These are phyloP conservation scores for Phocides pigmalion DNA, from an alignment of 1,140 invertebrate species.

Conservation along the genomic window DNA sequence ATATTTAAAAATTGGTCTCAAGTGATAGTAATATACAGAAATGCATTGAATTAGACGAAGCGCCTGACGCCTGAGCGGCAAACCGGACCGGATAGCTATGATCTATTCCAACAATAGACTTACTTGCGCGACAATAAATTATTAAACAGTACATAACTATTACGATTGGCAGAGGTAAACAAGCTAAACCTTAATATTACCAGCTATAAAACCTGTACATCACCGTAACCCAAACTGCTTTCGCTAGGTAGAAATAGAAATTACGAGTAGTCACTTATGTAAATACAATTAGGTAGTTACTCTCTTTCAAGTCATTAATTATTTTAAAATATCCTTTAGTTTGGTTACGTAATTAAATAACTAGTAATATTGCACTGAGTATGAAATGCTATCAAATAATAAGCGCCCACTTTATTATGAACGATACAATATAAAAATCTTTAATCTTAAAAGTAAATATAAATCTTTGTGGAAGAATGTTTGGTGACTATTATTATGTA, in stretches of 20 bases:
- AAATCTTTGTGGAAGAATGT: constrained; percentile 80
- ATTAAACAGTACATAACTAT: constrained; percentile 82
- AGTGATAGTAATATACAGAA: constrained; percentile 74
- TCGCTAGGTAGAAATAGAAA: constrained; percentile 72
- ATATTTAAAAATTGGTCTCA: constrained; percentile 81
- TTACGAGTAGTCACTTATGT: constrained; percentile 81
- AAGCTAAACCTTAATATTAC: constrained; percentile 83
- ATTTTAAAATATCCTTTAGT: constrained; percentile 85
- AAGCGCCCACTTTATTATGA: constrained; percentile 79
- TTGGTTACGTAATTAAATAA: constrained; percentile 86
- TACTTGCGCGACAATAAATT: constrained; percentile 82
- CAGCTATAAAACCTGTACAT: constrained; percentile 83
- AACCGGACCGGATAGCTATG: constrained; percentile 77
- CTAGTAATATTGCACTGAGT: constrained; percentile 87
- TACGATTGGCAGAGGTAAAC: constrained; percentile 84
- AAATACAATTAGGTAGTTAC: constrained; percentile 84
- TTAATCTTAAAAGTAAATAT: constrained; percentile 78
- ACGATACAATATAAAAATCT: constrained; percentile 73
- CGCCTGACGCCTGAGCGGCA: constrained; percentile 45
- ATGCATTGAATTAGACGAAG: constrained; percentile 76
- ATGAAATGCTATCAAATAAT: constrained; percentile 84
- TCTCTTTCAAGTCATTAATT: constrained; percentile 78
- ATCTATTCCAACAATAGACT: constrained; percentile 80
- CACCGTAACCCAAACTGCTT: constrained; percentile 82
- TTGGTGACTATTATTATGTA: constrained; percentile 69